These are phyloP conservation scores for Fragum fragum DNA, from an alignment of 2,888 invertebrate genomes.

Conservation along the genomic window DNA sequence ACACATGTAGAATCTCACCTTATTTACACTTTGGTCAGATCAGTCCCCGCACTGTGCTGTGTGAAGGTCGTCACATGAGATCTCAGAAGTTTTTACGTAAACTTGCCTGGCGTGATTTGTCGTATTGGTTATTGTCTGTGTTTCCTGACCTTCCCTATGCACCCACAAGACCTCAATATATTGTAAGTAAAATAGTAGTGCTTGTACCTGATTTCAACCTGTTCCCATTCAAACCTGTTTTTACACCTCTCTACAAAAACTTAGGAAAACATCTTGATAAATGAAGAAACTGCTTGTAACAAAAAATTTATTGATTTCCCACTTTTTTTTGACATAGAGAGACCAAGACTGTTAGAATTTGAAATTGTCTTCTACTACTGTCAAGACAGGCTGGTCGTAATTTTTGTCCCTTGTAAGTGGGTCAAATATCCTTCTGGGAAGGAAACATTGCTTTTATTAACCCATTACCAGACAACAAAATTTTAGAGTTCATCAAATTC, in stretches of 20 bases:
- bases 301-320: neutral
- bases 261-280: neutral
- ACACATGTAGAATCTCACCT: constrained; percentile 73
- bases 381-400: too few species aligned
- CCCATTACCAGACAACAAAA: too few species aligned
- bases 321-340: neutral
- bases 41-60: constrained; percentile 68
- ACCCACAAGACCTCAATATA: constrained; percentile 72
- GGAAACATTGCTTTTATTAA: too few species aligned
- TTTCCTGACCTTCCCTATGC: constrained; percentile 70
- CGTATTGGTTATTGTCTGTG: constrained; percentile 70
- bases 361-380: too few species aligned
- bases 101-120: constrained; percentile 75
- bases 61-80: constrained; percentile 68
- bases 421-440: too few species aligned
- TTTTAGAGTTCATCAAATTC: too few species aligned
- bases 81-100: constrained; percentile 74
- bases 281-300: constrained; percentile 2
- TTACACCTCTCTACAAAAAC: neutral
- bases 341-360: too few species aligned
- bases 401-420: too few species aligned
- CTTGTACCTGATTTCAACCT: too few species aligned
- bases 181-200: too few species aligned
- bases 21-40: constrained; percentile 73
- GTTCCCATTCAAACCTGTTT: too few species aligned